A percentile compares a stretch with the other conserved stretches of the same genome.
Conservation (phyloP, 1,140 invertebrate species). For the Sinella curviseta region DNA sequence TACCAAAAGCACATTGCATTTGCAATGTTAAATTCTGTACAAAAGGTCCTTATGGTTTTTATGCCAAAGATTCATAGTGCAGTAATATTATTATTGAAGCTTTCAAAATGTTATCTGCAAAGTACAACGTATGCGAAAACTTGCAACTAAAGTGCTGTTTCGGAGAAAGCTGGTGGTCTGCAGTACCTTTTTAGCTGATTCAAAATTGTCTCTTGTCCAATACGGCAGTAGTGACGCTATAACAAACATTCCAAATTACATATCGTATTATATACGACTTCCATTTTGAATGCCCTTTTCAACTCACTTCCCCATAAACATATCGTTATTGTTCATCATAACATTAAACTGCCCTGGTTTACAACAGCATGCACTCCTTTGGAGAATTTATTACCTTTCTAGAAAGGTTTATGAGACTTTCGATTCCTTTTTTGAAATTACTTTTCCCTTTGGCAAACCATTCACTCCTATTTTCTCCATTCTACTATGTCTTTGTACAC, state of each 20-base stretch:
- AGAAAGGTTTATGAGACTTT: slow-evolving; percentile 24
- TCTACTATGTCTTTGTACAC: neutral
- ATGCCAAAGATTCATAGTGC: too few species aligned
- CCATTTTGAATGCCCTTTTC: neutral
- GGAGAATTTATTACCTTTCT: slow-evolving; percentile 3
- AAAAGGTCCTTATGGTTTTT: too few species aligned
- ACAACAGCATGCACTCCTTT: neutral
- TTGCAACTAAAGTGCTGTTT: too few species aligned
- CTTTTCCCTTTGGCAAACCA: slow-evolving; percentile 14
- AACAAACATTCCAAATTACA: neutral
- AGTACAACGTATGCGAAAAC: too few species aligned
- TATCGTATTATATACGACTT: too few species aligned
- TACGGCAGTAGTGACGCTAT: neutral
- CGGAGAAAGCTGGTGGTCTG: too few species aligned
- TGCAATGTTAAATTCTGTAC: too few species aligned
- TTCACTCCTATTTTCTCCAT: neutral
- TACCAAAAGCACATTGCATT: too few species aligned
- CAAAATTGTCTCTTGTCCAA: neutral
- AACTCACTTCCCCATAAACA: neutral
- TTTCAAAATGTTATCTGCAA: too few species aligned
- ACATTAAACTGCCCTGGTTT: neutral
- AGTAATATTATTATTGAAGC: too few species aligned
- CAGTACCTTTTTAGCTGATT: neutral
- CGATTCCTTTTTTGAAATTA: slow-evolving; percentile 19
- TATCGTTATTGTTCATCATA: slow-evolving; percentile 21